Conservation (phyloP, 2,113 vertebrate genomes). For the Tor tambroides region DNA sequence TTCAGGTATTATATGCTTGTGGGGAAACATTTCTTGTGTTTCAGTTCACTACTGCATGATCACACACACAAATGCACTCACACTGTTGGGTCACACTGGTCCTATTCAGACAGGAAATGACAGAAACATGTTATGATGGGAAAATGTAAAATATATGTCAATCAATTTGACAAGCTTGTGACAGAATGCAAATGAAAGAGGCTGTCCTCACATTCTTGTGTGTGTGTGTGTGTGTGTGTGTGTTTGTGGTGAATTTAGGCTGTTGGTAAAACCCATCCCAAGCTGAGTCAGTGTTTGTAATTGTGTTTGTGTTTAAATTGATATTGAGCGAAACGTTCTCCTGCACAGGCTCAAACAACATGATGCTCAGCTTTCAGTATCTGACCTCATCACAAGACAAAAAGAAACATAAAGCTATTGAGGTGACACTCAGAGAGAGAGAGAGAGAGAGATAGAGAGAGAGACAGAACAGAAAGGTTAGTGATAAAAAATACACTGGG, state of each 20-base stretch:
- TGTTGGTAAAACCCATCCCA: neutral
- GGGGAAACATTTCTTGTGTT: too few species aligned
- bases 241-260: slow-evolving; percentile 21
- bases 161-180: slow-evolving; percentile 38
- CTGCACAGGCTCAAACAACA: slow-evolving; percentile 1
- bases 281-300: slow-evolving; percentile 36
- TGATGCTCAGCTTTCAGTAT: slow-evolving; percentile 31
- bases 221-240: neutral
- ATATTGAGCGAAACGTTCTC: slow-evolving; percentile 23
- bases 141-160: slow-evolving; percentile 34
- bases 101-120: slow-evolving; percentile 29
- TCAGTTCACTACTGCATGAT: neutral
- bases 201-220: neutral
- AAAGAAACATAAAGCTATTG: slow-evolving; percentile 36
- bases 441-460: slow-evolving; percentile 43
- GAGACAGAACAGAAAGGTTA: slow-evolving; percentile 20
- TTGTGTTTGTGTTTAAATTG: slow-evolving; percentile 38
- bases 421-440: neutral
- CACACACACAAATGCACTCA: slow-evolving; percentile 24
- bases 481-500: slow-evolving; percentile 19
- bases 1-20: too few species aligned
- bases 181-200: slow-evolving; percentile 38
- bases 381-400: slow-evolving; percentile 35
- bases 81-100: slow-evolving; percentile 19
- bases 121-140: slow-evolving; percentile 38